Base-by-base conservation (phyloP, 2,888 invertebrate genomes). In the Watsonalla binaria region DNA sequence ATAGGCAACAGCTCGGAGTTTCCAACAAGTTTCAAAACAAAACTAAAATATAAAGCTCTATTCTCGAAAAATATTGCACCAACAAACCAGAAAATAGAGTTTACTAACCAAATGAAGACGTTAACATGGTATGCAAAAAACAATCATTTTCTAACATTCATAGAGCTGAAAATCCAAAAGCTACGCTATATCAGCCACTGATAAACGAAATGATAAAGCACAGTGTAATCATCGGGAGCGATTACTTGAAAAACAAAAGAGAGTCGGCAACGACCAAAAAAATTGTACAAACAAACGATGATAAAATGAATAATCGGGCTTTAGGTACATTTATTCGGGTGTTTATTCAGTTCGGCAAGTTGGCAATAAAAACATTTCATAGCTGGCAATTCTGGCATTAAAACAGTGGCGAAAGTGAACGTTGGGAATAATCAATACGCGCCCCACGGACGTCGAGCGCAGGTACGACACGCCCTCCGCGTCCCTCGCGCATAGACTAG, bases 331-430 rank as follows among this genome's bases (percentile, higher is more conserved):
- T 76, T 76, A 79, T 78, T 74, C 71, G 62, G 72, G 75, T 81
- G 78, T 82, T 81, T 80, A 84, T 80, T 71, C 75, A 72, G 74
- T 72, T 70, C 65, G 76, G 76, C 78, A 76, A 81, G 81, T 76
- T 76, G 77, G 81, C 82, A 86, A 87, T 88, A 88, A 89, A 90
- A 90, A 85, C 86, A 85, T 87, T 88, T 87, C 86, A 87, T 83
- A 80, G 86, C 80, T 74, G 76, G 77, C 84, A 87, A 88, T 90
- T 85, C 80, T 74, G 76, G 77, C 84, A 87, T 89, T 90, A 89
- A 88, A 90, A 89, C 88, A 87, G 82, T 84, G 87, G 86, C 82
- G 89, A 89, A 90, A 89, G 89, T 89, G 88, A 88, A 86, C 86
- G 84, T 78, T 78, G 70, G 68, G 72, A 72, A 76, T 76, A 77